Evolutionary conservation across 2,797 vertebrate genomes (phyloP).

Genomic region (Sorex maritimensis): DNA sequence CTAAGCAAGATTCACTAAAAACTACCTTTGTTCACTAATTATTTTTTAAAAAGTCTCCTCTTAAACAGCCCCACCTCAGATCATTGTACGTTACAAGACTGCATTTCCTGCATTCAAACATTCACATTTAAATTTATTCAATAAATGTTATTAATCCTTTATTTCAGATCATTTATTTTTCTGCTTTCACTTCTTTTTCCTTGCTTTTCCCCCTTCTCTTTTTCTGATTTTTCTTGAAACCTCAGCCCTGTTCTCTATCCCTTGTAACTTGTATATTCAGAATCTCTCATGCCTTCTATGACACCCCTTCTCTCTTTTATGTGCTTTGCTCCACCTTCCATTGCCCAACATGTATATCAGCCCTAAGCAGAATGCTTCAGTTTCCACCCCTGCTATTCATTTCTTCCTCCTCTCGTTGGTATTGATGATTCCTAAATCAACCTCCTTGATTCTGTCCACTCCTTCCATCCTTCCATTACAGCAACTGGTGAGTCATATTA

Average conservation of each 20-base stretch:
- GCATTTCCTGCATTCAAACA: background rate
- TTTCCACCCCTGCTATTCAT: background rate
- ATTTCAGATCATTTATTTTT: background rate
- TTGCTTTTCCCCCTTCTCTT: fast-evolving
- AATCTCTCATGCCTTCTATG: background rate
- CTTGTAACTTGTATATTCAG: background rate
- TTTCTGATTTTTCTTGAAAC: background rate
- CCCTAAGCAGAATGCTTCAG: background rate
- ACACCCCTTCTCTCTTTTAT: background rate
- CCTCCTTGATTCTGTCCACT: background rate
- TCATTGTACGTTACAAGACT: background rate
- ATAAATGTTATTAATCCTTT: background rate
- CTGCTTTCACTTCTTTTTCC: background rate
- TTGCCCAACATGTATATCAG: background rate
- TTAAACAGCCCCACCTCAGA: background rate
- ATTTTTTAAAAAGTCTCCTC: too few relatives aligned
- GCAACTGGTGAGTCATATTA: background rate
- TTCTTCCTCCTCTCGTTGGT: background rate
- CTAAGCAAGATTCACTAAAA: too few relatives aligned
- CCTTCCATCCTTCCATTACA: background rate
- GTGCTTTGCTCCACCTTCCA: background rate
- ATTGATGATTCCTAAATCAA: background rate
- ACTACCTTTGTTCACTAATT: too few relatives aligned
- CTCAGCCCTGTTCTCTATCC: background rate
- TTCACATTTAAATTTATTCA: background rate